Evolutionary conservation across 2,888 invertebrate genomes (phyloP), one percentile per base, ranked within the genome.

Genomic region (Pseudococcus longispinus): DNA sequence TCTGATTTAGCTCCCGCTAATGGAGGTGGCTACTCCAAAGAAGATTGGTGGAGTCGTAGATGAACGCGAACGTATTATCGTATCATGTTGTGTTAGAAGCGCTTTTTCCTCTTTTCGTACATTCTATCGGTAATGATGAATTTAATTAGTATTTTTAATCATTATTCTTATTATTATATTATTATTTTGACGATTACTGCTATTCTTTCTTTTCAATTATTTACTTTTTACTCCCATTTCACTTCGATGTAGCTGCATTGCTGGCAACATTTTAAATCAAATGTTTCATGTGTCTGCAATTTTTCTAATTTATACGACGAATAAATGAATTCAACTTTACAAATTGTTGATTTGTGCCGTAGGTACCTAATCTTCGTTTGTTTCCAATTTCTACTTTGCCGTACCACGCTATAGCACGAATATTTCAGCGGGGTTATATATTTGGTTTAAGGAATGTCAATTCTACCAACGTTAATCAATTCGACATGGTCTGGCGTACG

Each of bases 21-120:
- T 60, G 87, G 87, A 55, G 87, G 87, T 32, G 80, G 84, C 29
- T 74, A 83, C 84, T 55, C 60, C 0, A 85, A 85, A 29, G 85
- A 85, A 42, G 86, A 86, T 46, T 86, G 86, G 86, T 86, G 86
- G 86, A 86, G 86, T 86, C 74, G 86, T 74, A 74, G 86, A 77
- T 86, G 44, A 85, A 84, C 32, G 70, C 29, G 6, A 70, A 70
- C 70, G 29, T 42, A 13, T 80, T 42, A 42, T 37, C 6, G 32
- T 23, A 60, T 60, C 60, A 20, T 23, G 23, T 60, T 60, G 42
- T 42, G 37, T 80, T 80, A 80, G 42, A 80, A 26, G 9, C 20
- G 77, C 77, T 42, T 80, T 42, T 80, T 80, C 26, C 29, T 80
- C 77, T 20, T 42, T 80, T 80, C 77, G 18, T 70, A 29, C 70